Conservation (phyloP, 2,888 invertebrate species). For the Cerceris rybyensis region DNA sequence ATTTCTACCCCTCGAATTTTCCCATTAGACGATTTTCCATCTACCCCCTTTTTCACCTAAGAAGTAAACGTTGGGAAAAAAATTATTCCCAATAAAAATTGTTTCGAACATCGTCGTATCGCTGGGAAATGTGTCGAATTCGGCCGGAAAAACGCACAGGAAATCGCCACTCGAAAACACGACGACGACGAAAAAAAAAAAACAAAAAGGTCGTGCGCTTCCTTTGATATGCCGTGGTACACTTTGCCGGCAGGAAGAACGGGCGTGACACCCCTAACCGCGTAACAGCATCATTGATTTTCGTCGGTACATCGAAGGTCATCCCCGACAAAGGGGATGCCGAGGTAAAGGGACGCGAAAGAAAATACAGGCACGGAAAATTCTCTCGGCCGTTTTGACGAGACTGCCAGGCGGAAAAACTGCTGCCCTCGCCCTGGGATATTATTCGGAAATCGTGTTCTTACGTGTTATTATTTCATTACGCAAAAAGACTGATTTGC, state of each 20-base stretch:
- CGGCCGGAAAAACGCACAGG: background rate
- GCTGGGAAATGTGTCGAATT: background rate
- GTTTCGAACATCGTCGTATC: background rate
- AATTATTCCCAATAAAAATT: background rate
- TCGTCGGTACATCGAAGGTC: constrained; percentile 43
- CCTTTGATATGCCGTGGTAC: constrained; percentile 20
- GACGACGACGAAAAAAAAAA: background rate
- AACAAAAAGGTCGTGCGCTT: constrained; percentile 8
- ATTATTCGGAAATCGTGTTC: constrained; percentile 48
- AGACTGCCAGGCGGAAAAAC: constrained; percentile 32
- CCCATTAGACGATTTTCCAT: no score
- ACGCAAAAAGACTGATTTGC: constrained; percentile 32
- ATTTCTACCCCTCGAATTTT: no score
- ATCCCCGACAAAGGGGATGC: constrained; percentile 28
- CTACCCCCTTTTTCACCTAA: background rate
- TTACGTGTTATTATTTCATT: constrained; percentile 55
- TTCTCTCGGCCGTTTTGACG: constrained; percentile 12
- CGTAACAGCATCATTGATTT: constrained; percentile 69
- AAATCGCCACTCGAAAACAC: background rate
- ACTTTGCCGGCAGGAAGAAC: constrained; percentile 21
- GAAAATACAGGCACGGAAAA: constrained; percentile 16
- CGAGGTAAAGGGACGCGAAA: constrained; percentile 19
- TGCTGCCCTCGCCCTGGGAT: constrained; percentile 34
- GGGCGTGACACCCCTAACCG: constrained; percentile 62
- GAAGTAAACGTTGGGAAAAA: background rate